phyloP scores from a whole-genome alignment of 2,113 vertebrate species.

The Sorex araneus region DNA sequence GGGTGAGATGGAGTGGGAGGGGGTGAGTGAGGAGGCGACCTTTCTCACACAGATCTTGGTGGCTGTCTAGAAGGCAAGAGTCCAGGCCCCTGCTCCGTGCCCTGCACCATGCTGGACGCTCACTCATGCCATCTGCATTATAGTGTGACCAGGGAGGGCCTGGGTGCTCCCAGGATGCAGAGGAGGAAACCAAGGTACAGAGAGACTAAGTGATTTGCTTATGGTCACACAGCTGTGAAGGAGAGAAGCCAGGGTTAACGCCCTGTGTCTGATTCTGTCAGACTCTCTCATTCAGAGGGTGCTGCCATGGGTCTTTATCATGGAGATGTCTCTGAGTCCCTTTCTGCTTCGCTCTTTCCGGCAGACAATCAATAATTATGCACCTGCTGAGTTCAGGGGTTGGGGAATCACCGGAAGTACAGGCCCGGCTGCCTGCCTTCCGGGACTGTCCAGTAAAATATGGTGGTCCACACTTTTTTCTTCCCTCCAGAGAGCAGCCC shows the following conservation, averaged over 20 bases:
- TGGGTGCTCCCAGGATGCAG: neutral
- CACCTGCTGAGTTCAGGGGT: neutral
- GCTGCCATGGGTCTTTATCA: neutral
- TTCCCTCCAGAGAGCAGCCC: neutral
- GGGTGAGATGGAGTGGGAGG: neutral
- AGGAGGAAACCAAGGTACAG: slow-evolving; percentile 1
- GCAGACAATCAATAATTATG: neutral
- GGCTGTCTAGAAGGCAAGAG: neutral
- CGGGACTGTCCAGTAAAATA: neutral
- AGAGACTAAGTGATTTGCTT: slow-evolving; percentile 6
- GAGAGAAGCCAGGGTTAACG: slow-evolving; percentile 1
- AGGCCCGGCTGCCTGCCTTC: neutral
- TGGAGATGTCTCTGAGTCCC: neutral
- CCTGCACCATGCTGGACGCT: neutral
- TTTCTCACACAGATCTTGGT: neutral
- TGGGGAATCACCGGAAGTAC: neutral
- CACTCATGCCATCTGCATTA: neutral
- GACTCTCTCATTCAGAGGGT: neutral
- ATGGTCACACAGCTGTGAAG: neutral
- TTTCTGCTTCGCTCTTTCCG: slow-evolving; percentile 19
- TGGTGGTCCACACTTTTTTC: neutral
- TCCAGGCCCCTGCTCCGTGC: neutral
- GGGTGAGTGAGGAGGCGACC: neutral
- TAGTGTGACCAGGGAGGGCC: neutral
- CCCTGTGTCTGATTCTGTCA: neutral